These are phyloP conservation scores for Xestia sexstrigata DNA, from an alignment of 2,888 invertebrate genomes.

Conservation along the genomic window DNA sequence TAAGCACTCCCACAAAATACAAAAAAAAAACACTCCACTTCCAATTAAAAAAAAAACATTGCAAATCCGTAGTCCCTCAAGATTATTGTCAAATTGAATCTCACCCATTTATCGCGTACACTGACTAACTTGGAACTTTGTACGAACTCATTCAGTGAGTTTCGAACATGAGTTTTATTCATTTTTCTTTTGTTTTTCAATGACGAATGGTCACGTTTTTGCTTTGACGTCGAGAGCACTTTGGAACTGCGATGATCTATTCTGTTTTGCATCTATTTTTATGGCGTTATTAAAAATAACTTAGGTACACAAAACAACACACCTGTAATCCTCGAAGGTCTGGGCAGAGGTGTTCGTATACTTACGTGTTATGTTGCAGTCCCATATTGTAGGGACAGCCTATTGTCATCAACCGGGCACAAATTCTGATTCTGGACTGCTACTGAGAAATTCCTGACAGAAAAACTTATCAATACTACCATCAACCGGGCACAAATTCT, in stretches of 20 bases:
- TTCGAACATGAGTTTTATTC: slow-evolving; percentile 13
- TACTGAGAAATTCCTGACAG: too few species aligned
- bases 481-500: too few species aligned
- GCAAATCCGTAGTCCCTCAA: neutral
- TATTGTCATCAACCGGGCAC: neutral
- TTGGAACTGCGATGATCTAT: neutral
- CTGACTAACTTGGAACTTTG: neutral
- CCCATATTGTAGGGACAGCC: neutral
- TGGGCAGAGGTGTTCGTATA: neutral
- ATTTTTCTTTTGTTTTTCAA: slow-evolving; percentile 1
- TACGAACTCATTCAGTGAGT: slow-evolving; percentile 12
- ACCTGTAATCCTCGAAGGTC: neutral
- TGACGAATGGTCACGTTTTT: neutral
- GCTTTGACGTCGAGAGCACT: neutral
- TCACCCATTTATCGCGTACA: slow-evolving; percentile 2
- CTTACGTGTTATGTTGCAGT: neutral
- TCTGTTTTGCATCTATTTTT: neutral
- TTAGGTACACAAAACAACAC: neutral
- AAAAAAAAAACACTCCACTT: neutral
- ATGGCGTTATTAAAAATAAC: neutral
- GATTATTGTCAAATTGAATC: slow-evolving; percentile 19
- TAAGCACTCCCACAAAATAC: neutral
- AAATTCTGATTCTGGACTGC: neutral
- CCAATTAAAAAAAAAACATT: neutral
- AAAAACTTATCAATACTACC: too few species aligned